These are phyloP conservation scores for Erythrocercus mccallii DNA, from an alignment of 2,113 vertebrate genomes.

Conservation along the genomic window DNA sequence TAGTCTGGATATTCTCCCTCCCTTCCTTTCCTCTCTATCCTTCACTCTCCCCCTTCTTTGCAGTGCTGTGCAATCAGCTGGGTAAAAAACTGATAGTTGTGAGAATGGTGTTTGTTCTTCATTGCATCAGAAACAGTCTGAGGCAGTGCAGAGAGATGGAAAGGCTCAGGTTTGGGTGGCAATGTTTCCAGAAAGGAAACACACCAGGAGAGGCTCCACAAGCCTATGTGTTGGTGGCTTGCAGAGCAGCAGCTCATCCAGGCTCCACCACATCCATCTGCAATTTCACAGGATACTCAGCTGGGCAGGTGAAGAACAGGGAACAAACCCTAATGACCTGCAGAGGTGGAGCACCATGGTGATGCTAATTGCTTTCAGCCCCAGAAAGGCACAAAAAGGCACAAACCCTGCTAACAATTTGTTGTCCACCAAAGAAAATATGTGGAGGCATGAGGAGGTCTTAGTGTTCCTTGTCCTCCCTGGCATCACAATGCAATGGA, in stretches of 20 bases:
- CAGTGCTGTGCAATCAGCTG: not conserved
- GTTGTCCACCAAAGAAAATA: not conserved
- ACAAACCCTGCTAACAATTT: fast-evolving
- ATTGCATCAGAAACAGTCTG: not conserved
- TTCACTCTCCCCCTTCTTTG: not conserved
- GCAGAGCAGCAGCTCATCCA: not conserved
- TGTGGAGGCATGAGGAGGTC: not conserved
- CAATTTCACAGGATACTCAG: not conserved
- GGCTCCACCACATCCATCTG: too few relatives aligned
- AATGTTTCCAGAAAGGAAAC: not conserved
- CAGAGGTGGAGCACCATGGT: not conserved
- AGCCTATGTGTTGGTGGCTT: not conserved
- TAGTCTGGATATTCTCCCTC: not conserved
- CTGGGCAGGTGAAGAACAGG: not conserved
- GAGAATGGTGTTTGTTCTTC: not conserved
- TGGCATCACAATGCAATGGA: too few relatives aligned
- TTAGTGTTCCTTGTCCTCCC: not conserved
- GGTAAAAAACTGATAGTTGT: not conserved
- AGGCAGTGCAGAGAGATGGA: not conserved
- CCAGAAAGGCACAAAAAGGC: not conserved
- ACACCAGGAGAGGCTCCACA: not conserved
- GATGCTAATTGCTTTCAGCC: not conserved
- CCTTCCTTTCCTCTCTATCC: not conserved
- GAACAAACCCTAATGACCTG: too few relatives aligned
- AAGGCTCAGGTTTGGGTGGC: not conserved